Conservation (phyloP, 92 coral and sea anemone genomes). For the Epizoanthus ramosus region DNA sequence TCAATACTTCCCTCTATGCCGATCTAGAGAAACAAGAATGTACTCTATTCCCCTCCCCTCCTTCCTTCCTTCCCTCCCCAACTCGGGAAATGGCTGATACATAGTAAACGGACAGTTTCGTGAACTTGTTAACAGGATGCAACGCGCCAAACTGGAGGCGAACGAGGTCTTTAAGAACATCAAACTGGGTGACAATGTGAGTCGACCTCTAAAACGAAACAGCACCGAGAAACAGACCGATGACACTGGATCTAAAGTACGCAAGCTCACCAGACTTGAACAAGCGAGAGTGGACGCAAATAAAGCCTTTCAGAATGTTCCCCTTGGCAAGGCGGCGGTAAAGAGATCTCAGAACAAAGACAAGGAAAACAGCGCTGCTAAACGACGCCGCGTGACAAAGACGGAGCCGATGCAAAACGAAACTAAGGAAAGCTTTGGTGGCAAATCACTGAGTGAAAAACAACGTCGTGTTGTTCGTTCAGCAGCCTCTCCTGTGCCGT, state of each 20-base stretch:
- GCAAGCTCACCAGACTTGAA: constrained; percentile 60
- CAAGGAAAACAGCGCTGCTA: constrained; percentile 23
- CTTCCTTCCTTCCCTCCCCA: too few species aligned
- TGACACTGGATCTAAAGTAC: constrained; percentile 14
- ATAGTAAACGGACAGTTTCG: neutral
- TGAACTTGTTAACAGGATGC: constrained; percentile 53
- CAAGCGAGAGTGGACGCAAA: constrained; percentile 63
- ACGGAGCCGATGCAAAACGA: constrained; percentile 56
- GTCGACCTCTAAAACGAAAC: constrained; percentile 38
- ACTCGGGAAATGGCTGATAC: neutral
- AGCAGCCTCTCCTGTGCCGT: neutral
- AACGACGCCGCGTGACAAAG: constrained; percentile 48
- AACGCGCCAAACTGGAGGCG: constrained; percentile 77
- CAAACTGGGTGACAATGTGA: constrained; percentile 58
- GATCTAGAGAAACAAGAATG: too few species aligned
- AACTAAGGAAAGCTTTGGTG: constrained; percentile 53
- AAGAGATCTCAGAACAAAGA: constrained; percentile 17
- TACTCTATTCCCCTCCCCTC: too few species aligned
- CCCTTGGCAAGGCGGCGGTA: constrained; percentile 36
- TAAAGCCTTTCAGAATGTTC: constrained; percentile 66
- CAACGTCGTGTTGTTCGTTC: neutral
- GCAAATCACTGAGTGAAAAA: constrained; percentile 41
- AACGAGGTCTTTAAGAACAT: constrained; percentile 62
- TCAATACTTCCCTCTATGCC: too few species aligned
- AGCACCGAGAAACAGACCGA: neutral